Base-by-base conservation (phyloP, 2,113 vertebrate species). In the Zosterops lateralis region DNA sequence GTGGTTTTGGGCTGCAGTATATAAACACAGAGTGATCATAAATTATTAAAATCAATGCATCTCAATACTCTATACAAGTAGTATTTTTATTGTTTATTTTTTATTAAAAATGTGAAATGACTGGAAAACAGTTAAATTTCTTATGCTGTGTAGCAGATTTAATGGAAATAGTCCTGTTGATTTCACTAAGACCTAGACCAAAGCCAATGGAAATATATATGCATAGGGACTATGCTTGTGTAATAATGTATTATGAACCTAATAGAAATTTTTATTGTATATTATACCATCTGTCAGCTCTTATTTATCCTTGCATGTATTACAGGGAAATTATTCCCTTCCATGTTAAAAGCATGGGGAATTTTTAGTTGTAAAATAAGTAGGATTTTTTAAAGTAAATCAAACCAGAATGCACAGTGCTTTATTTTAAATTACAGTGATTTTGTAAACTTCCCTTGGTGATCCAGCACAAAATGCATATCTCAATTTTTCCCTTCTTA, bases 261-360 rank as follows among this genome's bases (percentile, higher is more conserved):
- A 95, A 85, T 77, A 85, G 62, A 47, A 91, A 95, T 31, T 93
- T 91, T 91, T 95, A 89, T 87, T 72, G 10, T 73, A 12, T 58
- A 42, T 94, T 90, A 92, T 85, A 48, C 47, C 62, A 79, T 68
- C 78, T 92, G 81, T 85, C 83, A 93, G 14, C n/a, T 88, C 53
- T 91, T 84, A 90, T 94, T 93, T 93, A 87, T 65, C 45, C 25
- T 72, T 76, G 58, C 20, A 93, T 87, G 18, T 47, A 64, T 75
- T 93, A 84, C 22, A 74, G 34, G 10, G 53, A 90, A 87, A 72
- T 89, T 89, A 88, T 78, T 90, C 62, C 50, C 17, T 83, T 91
- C 48, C 10, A 48, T 81, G 22, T 76, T 76, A 84, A 38, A 84
- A 73, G 73, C 54, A 50, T 56, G 18, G 77, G 70, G 60, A 84